These are phyloP conservation scores for Silurus meridionalis DNA, from an alignment of 2,113 vertebrate species.

Conservation along the genomic window DNA sequence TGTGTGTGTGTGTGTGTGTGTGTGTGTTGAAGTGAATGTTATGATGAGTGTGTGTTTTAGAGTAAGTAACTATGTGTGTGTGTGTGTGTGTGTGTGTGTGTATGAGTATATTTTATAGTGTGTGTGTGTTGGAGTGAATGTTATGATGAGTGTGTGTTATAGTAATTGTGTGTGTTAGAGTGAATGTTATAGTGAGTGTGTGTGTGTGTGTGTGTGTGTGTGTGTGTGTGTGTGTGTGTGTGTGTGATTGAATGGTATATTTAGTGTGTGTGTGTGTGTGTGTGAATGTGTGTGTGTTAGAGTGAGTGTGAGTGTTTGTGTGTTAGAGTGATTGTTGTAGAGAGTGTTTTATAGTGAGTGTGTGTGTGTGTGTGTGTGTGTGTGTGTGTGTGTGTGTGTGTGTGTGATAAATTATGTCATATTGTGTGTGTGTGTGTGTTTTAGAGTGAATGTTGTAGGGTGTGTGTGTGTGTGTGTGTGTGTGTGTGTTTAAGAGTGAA, in stretches of 20 bases:
- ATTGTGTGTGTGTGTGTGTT: too few relatives aligned
- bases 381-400: neutral
- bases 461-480: too few relatives aligned
- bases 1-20: conserved; percentile 9
- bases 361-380: neutral
- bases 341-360: neutral
- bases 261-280: neutral
- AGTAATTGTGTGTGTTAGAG: neutral
- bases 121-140: neutral
- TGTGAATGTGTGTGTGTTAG: neutral
- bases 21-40: neutral
- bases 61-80: too few relatives aligned
- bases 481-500: too few relatives aligned
- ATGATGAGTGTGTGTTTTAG: too few relatives aligned
- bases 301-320: neutral
- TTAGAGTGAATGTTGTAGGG: too few relatives aligned
- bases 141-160: neutral
- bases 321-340: neutral
- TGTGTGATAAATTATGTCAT: neutral
- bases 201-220: too few relatives aligned
- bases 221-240: too few relatives aligned
- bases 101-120: too few relatives aligned
- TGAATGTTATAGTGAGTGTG: neutral
- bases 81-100: too few relatives aligned
- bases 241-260: neutral